Conservation (phyloP, 2,888 invertebrate genomes). For the Lepidochitona cinerea region DNA sequence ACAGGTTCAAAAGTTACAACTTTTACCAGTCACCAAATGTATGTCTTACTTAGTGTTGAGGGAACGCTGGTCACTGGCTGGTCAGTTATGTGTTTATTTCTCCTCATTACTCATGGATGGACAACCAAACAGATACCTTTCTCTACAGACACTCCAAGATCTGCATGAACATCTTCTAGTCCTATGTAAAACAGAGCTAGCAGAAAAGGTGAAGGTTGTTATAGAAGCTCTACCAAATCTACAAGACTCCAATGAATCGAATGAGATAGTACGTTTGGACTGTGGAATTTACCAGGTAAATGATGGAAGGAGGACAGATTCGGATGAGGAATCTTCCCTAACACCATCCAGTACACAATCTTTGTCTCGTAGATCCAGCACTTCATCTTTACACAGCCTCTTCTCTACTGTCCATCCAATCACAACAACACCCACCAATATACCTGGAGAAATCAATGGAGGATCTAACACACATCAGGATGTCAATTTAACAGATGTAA, state of each 20-base stretch:
- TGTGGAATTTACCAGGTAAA: conserved; percentile 7
- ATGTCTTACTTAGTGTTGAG: conserved; percentile 23
- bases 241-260: background rate
- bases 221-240: background rate
- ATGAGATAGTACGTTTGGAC: background rate
- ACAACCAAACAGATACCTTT: background rate
- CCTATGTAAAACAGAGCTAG: background rate
- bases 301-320: background rate
- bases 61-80: conserved; percentile 29
- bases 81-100: conserved; percentile 33
- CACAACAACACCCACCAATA: too few species aligned
- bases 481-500: too few species aligned
- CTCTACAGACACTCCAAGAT: background rate
- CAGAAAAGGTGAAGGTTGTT: background rate
- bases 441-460: too few species aligned
- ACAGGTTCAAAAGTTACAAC: conserved; percentile 40
- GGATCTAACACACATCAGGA: too few species aligned
- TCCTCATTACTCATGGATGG: conserved; percentile 4
- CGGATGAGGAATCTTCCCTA: background rate
- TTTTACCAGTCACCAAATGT: conserved; percentile 35
- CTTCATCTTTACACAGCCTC: background rate
- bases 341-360: background rate
- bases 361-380: background rate
- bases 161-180: background rate
- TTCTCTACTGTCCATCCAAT: too few species aligned